Base-by-base conservation (phyloP, 2,888 invertebrate genomes). In the Agrotis exclamationis region DNA sequence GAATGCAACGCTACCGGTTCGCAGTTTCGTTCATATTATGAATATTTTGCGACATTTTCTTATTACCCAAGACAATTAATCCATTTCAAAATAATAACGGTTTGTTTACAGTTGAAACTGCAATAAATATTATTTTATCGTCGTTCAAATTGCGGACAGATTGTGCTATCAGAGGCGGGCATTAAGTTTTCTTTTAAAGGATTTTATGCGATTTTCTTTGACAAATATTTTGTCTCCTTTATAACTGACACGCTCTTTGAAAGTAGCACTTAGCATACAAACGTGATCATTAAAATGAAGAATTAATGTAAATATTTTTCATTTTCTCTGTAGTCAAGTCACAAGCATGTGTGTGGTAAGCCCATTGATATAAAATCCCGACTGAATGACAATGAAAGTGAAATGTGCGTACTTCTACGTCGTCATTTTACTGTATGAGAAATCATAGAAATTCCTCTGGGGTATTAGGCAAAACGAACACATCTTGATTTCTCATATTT, bases 391-490 rank as follows among this genome's bases (percentile, higher is more conserved):
- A 70, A 79, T 74, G 86, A 84, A 84, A 86, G 86, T 85, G 80
- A 85, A 85, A 85, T 71, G 59, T 58, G 48, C 58, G 65, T 58
- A 57, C 62, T 51, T 72, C 58, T 60, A 57, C 64, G 51, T 74
- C 60, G 60, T 77, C 67, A 68, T 70, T 71, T 71, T 59, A 54
- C 54, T 74, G 78, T 65, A 82, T 73, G 60, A 70, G 79, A 79
- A 83, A 79, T 78, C 72, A 76, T 82, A 79, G 83, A 86, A 85
- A 82, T 47, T 79, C 67, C 86, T 79, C 81, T 58, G 63, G 79
- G 82, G 82, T 53, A 64, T 81, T 63, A 59, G 82, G 68, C 77
- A 76, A 80, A 83, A 79, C 57, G n/a, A 45, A 67, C 13, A 28
- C 22, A 68, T 65, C 11, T 67, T 47, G 56, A 44, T 59, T 66